Evolutionary conservation across 2,888 invertebrate genomes (phyloP).

Genomic region (Leptopilina myrica): DNA sequence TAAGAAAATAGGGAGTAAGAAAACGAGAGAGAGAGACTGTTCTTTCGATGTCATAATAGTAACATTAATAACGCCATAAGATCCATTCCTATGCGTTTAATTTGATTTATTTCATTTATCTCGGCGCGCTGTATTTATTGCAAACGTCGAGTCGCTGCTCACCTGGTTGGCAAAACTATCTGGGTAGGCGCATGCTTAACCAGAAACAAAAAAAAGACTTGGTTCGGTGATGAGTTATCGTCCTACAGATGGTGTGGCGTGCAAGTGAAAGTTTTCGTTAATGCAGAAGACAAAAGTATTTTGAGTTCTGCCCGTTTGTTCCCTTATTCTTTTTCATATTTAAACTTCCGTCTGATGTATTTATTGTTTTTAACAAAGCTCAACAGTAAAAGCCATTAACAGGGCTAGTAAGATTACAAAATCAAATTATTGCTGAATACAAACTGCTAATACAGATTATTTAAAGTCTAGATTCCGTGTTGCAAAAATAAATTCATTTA

Average conservation of each 20-base stretch:
- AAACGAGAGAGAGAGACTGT: constrained; percentile 22
- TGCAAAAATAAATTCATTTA: too few relatives aligned
- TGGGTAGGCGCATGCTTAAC: not conserved
- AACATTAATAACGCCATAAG: constrained; percentile 36
- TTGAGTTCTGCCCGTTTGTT: too few relatives aligned
- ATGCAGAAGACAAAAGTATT: not conserved
- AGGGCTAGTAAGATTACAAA: too few relatives aligned
- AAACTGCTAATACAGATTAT: too few relatives aligned
- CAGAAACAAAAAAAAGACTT: not conserved
- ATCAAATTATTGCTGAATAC: too few relatives aligned
- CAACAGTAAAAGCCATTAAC: too few relatives aligned
- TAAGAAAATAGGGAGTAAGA: not conserved
- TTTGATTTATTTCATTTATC: constrained; percentile 38
- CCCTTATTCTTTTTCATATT: too few relatives aligned
- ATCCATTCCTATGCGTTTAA: constrained; percentile 34
- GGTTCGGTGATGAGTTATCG: constrained; percentile 2
- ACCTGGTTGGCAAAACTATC: constrained; percentile 24
- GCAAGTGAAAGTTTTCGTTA: not conserved
- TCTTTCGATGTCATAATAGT: constrained; percentile 36
- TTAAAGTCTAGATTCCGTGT: too few relatives aligned
- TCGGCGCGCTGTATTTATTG: constrained; percentile 3
- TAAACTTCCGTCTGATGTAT: too few relatives aligned
- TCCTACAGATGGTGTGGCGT: not conserved
- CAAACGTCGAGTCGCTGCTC: constrained; percentile 3
- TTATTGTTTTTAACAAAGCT: too few relatives aligned